Evolutionary conservation across 2,888 invertebrate species (phyloP), one percentile per base, ranked within the genome.

Genomic region (Atethmia centrago): DNA sequence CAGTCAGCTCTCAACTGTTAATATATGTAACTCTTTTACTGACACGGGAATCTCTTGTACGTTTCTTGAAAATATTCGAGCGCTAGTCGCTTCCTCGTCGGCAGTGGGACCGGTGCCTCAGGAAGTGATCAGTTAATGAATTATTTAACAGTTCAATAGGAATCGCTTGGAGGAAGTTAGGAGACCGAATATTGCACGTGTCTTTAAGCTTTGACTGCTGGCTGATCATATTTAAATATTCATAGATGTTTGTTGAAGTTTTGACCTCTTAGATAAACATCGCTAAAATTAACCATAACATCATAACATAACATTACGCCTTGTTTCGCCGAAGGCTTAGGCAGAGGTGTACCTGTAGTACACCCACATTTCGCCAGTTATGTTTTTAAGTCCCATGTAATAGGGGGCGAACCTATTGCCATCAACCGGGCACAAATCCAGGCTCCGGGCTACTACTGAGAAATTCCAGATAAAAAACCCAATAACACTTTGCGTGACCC

Each of bases 81-180:
- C 3, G 12, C 14, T 36, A 36, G 36, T 36, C 59, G 59, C n/a
- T 59, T 59, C 2, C 16, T 21, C 36, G 14, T 31, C 3, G 31
- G 4, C 31, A 4, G 28, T 45, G 45, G 9, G 14, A 47, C 47
- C 5, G 21, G 14, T 28, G 14, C 63, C 28, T 45, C 9, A 64
- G 51, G n/a, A 74, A 69, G 59, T 71, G 71, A 83, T 79, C 82
- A 69, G n/a, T 14, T 49, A 76, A 68, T 85, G 74, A 77, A 85
- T 84, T 77, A 83, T 85, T 83, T 58, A 84, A 74, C 83, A 77
- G 68, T 69, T 79, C 69, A 66, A 69, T 73, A 49, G 47, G 47
- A 68, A 66, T 61, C 55, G 56, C 59, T 73, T 58, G 56, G 40
- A 9, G 25, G 16, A 59, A 83, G 51, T 83, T 81, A 7, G 31